Evolutionary conservation across 1,140 invertebrate species (phyloP).

Genomic region (Orussus abietinus): DNA sequence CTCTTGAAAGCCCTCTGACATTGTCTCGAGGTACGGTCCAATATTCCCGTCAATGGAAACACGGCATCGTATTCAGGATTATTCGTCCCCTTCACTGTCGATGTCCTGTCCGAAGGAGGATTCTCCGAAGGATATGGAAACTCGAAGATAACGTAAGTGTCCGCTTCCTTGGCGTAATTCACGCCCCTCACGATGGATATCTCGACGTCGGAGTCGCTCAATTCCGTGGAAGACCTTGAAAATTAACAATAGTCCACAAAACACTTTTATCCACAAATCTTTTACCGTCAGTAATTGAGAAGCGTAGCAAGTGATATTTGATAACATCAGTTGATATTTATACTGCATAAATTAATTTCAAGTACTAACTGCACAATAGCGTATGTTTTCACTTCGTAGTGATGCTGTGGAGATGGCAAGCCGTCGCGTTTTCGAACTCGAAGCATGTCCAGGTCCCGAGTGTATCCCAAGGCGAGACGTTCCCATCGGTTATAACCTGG

Average conservation of each 20-base stretch:
- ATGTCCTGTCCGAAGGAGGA: conserved; percentile 72
- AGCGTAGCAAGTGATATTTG: too few relatives aligned
- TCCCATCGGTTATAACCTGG: conserved; percentile 87
- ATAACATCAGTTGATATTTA: too few relatives aligned
- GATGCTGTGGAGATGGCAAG: conserved; percentile 79
- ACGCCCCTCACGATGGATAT: conserved; percentile 82
- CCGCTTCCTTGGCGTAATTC: conserved; percentile 85
- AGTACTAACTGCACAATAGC: conserved; percentile 79
- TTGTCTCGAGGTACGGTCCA: conserved; percentile 73
- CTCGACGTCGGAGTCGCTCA: conserved; percentile 88
- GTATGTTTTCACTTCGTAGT: conserved; percentile 88
- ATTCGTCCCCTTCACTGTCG: conserved; percentile 76
- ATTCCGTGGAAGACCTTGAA: conserved; percentile 79
- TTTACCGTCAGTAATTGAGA: neutral
- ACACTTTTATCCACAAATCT: neutral
- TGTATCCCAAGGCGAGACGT: conserved; percentile 75
- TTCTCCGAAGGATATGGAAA: conserved; percentile 89
- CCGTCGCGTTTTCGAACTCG: conserved; percentile 58
- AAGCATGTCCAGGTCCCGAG: conserved; percentile 86
- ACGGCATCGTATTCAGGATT: conserved; percentile 84
- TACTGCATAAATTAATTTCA: too few relatives aligned
- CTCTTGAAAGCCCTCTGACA: conserved; percentile 84
- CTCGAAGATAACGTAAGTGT: conserved; percentile 92
- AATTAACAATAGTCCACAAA: too few relatives aligned
- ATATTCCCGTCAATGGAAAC: conserved; percentile 66